These are phyloP conservation scores for Aldabrachelys gigantea DNA, from an alignment of 2,113 vertebrate species.

Conservation along the genomic window DNA sequence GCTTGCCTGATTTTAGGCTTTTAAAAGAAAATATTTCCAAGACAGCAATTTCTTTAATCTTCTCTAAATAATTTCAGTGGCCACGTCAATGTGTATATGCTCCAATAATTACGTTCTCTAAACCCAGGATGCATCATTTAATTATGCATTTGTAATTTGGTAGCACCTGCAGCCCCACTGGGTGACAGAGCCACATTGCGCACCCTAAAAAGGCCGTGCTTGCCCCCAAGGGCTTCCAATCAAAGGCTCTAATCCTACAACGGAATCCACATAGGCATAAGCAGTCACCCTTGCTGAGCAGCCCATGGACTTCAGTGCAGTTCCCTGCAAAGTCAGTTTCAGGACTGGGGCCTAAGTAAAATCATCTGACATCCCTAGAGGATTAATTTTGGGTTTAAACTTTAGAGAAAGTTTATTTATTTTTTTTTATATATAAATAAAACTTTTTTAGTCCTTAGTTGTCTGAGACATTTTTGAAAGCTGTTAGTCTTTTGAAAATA, in stretches of 20 bases:
- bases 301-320: not conserved
- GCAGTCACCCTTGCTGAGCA: not conserved
- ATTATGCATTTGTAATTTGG: not conserved
- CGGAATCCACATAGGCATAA: not conserved
- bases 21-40: conserved; percentile 3
- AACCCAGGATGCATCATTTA: fast-evolving
- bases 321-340: not conserved
- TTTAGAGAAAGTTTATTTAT: not conserved
- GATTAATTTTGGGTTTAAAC: not conserved
- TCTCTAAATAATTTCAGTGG: not conserved
- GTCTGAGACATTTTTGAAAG: not conserved
- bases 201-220: not conserved
- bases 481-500: not conserved
- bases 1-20: not conserved
- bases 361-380: not conserved
- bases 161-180: not conserved
- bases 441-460: not conserved
- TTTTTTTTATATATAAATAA: not conserved
- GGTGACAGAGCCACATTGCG: not conserved
- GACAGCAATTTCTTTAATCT: not conserved
- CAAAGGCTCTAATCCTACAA: not conserved
- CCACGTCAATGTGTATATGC: not conserved
- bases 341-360: not conserved
- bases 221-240: not conserved
- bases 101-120: no score